These are phyloP conservation scores for Grammomys dolichurus DNA, from an alignment of 2,113 vertebrate species.

Conservation along the genomic window DNA sequence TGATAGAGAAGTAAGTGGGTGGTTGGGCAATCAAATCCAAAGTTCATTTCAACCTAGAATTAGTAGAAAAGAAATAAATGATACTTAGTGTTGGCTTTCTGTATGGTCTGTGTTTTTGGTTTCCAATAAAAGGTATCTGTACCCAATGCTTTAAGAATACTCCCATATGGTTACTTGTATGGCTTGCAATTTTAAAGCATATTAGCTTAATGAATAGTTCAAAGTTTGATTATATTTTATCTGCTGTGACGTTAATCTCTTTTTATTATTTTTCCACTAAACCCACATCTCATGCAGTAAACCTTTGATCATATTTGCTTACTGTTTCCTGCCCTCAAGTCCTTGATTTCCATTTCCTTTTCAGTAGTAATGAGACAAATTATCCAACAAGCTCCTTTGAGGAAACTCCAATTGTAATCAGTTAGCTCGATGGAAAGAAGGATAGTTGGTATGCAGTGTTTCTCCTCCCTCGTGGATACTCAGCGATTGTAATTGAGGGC, in stretches of 20 bases:
- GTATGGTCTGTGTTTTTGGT: constrained; percentile 72
- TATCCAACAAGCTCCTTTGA: constrained; percentile 80
- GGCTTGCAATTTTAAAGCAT: constrained; percentile 39
- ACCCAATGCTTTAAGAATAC: constrained; percentile 50
- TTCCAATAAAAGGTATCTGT: constrained; percentile 75
- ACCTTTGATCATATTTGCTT: constrained; percentile 79
- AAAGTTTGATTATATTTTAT: constrained; percentile 64
- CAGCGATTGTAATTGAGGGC: constrained; percentile 63
- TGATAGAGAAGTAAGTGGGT: constrained; percentile 60
- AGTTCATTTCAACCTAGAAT: constrained; percentile 82
- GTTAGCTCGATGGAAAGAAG: constrained; percentile 72
- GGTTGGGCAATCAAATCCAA: constrained; percentile 82
- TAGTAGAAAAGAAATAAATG: constrained; percentile 83
- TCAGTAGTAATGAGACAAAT: constrained; percentile 82
- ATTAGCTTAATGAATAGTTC: constrained; percentile 53
- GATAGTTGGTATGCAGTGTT: constrained; percentile 60
- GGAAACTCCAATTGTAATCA: constrained; percentile 80
- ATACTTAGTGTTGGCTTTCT: constrained; percentile 55
- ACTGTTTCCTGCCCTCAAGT: constrained; percentile 71
- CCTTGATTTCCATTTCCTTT: constrained; percentile 78
- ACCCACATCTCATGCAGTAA: constrained; percentile 39
- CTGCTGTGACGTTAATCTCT: constrained; percentile 31
- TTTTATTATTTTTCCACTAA: constrained; percentile 58
- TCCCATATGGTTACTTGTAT: constrained; percentile 60
- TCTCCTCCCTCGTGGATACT: constrained; percentile 59